Percentiles rank a stretch among this genome's conserved stretches.
Conservation (phyloP, 1,140 invertebrate species). For the Eupeodes corollae region DNA sequence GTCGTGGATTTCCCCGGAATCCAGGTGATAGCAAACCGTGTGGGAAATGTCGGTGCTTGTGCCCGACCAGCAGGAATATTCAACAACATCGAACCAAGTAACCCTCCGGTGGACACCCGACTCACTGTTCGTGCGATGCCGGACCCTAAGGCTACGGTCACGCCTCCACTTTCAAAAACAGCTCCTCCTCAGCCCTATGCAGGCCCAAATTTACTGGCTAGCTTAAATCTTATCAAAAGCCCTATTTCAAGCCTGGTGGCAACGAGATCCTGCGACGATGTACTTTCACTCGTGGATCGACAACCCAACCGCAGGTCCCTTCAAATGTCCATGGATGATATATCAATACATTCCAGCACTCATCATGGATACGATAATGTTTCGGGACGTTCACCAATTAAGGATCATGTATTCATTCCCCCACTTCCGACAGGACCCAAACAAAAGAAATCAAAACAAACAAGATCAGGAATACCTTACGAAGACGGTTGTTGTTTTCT, state of each 20-base stretch:
- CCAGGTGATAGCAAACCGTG: not conserved
- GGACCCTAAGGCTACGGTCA: slow-evolving; percentile 17
- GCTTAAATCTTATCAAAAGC: slow-evolving; percentile 29
- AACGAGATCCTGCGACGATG: slow-evolving; percentile 31
- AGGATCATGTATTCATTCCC: slow-evolving; percentile 1
- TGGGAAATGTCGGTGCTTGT: slow-evolving; percentile 5
- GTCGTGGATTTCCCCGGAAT: slow-evolving; percentile 60
- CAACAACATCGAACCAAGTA: not conserved
- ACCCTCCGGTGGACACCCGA: slow-evolving; percentile 18
- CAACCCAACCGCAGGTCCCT: not conserved
- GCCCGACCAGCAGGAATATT: slow-evolving; percentile 20
- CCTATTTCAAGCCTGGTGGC: slow-evolving; percentile 21
- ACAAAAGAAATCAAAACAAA: slow-evolving; percentile 4
- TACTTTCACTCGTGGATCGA: slow-evolving; percentile 16
- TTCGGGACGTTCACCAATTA: not conserved
- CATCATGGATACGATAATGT: slow-evolving; percentile 15
- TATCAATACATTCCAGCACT: slow-evolving; percentile 22
- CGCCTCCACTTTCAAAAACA: slow-evolving; percentile 5
- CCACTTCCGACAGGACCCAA: not conserved
- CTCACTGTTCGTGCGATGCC: slow-evolving; percentile 44
- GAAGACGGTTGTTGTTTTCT: slow-evolving; percentile 35
- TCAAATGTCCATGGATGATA: slow-evolving; percentile 19
- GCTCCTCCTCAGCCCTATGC: not conserved
- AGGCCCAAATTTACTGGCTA: slow-evolving; percentile 24
- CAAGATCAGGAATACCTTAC: slow-evolving; percentile 21